Evolutionary conservation across 2,888 invertebrate genomes (phyloP).

Genomic region (Spodoptera littoralis): DNA sequence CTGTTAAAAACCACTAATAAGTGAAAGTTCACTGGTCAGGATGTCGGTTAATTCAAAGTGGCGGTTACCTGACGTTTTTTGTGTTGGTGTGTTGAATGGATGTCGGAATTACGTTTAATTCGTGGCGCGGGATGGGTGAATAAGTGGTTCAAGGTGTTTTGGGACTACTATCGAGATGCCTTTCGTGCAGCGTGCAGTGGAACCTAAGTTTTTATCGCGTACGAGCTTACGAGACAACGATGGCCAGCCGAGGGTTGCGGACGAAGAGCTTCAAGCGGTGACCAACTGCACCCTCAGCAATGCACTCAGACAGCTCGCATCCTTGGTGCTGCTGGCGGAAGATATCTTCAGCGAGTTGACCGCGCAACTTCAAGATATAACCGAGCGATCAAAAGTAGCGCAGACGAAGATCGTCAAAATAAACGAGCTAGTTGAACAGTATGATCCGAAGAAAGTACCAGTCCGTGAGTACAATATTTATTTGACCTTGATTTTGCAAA

Average conservation of each 20-base stretch:
- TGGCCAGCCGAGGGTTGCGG: constrained; percentile 89
- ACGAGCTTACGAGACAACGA: constrained; percentile 89
- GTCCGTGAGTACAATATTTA: constrained; percentile 94
- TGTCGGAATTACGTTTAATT: constrained; percentile 85
- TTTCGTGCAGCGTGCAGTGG: constrained; percentile 95
- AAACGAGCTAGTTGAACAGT: constrained; percentile 91
- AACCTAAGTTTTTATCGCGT: constrained; percentile 94
- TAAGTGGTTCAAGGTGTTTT: constrained; percentile 73
- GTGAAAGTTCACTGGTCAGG: constrained; percentile 85
- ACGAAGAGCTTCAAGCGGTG: constrained; percentile 95
- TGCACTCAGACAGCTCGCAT: constrained; percentile 95
- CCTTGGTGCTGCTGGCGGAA: constrained; percentile 94
- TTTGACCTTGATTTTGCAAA: neutral
- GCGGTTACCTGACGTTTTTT: constrained; percentile 89
- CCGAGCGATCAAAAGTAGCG: constrained; percentile 92
- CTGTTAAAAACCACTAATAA: constrained; percentile 63
- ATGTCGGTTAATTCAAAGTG: constrained; percentile 89
- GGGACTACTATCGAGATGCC: constrained; percentile 91
- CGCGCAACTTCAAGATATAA: constrained; percentile 92
- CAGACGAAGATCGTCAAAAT: constrained; percentile 92
- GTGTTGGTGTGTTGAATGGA: constrained; percentile 87
- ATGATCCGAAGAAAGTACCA: constrained; percentile 96
- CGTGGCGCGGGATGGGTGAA: constrained; percentile 83
- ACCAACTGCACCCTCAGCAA: constrained; percentile 96
- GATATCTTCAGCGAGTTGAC: constrained; percentile 96